phyloP scores from a whole-genome alignment of 2,888 invertebrate species.

The Chelonus formosanus region DNA sequence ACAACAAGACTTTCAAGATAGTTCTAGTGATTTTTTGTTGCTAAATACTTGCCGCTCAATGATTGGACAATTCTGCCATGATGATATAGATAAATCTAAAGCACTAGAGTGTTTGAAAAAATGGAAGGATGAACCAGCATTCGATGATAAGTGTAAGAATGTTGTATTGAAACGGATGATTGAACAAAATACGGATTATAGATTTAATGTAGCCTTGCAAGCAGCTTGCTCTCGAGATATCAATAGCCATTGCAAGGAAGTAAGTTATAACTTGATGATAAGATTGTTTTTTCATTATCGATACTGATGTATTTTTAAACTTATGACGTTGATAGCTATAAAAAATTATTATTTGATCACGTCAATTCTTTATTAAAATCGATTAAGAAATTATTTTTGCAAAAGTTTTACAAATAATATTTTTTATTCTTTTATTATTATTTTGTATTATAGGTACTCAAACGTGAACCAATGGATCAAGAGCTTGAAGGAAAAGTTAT shows the following conservation, averaged over 20 bases:
- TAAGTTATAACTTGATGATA: slow-evolving; percentile 66
- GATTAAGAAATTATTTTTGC: no score
- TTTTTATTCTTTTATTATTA: slow-evolving; percentile 55
- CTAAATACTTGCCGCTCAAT: slow-evolving; percentile 85
- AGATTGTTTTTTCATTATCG: not conserved
- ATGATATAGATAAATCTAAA: slow-evolving; percentile 72
- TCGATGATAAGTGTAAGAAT: slow-evolving; percentile 83
- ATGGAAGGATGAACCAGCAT: slow-evolving; percentile 79
- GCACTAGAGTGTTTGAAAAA: slow-evolving; percentile 82
- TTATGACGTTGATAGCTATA: no score
- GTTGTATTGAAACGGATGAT: slow-evolving; percentile 89
- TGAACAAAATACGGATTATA: slow-evolving; percentile 88
- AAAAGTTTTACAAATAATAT: no score
- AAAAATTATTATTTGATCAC: no score
- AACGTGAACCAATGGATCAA: slow-evolving; percentile 67
- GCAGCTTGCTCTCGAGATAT: slow-evolving; percentile 85
- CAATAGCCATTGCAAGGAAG: slow-evolving; percentile 73
- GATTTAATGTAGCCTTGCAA: slow-evolving; percentile 86
- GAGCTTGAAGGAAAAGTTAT: slow-evolving; percentile 86
- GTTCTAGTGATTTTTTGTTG: slow-evolving; percentile 86
- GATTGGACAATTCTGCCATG: slow-evolving; percentile 85
- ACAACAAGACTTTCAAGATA: slow-evolving; percentile 85
- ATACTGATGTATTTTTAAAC: no score
- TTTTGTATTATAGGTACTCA: slow-evolving; percentile 52
- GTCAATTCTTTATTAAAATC: no score